These are phyloP conservation scores for Drosophila bifasciata DNA, from an alignment of 1,140 invertebrate species.

Conservation along the genomic window DNA sequence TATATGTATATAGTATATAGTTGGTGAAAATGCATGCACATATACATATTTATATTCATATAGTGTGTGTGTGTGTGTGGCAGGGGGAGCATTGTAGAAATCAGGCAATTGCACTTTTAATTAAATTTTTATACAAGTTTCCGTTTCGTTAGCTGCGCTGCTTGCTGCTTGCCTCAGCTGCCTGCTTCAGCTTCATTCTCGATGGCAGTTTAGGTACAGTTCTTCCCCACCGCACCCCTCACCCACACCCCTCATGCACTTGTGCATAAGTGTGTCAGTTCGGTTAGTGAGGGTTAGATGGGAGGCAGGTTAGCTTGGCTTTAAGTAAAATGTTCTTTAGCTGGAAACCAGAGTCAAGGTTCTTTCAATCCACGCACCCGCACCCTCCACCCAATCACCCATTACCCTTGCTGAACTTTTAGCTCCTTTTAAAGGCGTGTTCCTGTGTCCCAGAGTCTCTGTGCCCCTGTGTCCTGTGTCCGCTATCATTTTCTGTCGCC, in stretches of 20 bases:
- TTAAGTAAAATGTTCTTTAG: constrained; percentile 18
- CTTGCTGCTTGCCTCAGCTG: background rate
- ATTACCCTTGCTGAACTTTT: constrained; percentile 41
- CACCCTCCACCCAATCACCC: background rate
- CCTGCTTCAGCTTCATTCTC: background rate
- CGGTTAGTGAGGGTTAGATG: no score
- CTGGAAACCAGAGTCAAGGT: constrained; percentile 34
- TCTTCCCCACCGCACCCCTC: background rate
- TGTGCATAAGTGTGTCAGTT: background rate
- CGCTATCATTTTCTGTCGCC: no score
- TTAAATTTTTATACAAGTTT: constrained; percentile 64
- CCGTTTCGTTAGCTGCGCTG: constrained; percentile 25
- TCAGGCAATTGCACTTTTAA: constrained; percentile 66
- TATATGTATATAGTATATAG: constrained; percentile 2
- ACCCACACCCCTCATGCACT: background rate
- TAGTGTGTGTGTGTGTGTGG: no score
- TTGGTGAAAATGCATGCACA: constrained; percentile 3
- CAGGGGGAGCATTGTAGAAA: constrained; percentile 30
- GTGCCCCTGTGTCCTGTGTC: no score
- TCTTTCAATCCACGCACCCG: background rate
- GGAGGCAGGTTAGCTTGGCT: constrained; percentile 6
- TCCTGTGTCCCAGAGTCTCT: no score
- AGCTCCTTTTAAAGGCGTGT: constrained; percentile 18
- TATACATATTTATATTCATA: background rate
- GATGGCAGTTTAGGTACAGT: background rate